Percentiles rank a stretch among this genome's conserved stretches.
Conservation (phyloP, 2,797 vertebrate species). For the Eulemur rubriventer region DNA sequence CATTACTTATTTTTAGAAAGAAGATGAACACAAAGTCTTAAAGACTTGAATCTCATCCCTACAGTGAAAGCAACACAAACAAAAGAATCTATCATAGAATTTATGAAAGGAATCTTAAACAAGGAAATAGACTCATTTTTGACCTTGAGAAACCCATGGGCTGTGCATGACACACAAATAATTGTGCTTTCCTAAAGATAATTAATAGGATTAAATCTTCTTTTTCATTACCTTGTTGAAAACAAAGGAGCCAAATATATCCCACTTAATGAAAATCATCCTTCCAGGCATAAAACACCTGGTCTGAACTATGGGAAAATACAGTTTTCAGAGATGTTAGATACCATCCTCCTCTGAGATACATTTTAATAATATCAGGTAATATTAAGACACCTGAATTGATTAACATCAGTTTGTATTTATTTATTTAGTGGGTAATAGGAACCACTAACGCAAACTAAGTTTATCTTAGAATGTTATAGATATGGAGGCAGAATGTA, state of each 20-base stretch:
- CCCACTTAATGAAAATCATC: background rate
- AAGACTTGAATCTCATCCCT: background rate
- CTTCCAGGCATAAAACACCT: background rate
- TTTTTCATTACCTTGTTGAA: constrained; percentile 12
- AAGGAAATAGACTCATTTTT: constrained; percentile 1
- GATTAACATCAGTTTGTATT: background rate
- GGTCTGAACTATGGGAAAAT: background rate
- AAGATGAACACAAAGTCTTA: background rate
- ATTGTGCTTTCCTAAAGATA: background rate
- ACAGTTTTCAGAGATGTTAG: background rate
- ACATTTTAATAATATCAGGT: background rate
- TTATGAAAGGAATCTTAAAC: background rate
- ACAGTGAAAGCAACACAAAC: background rate
- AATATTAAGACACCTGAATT: background rate
- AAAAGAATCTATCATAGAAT: background rate
- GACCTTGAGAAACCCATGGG: background rate
- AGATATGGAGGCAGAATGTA: background rate
- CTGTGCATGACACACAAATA: background rate
- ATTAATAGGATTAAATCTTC: background rate
- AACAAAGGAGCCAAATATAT: constrained; percentile 31
- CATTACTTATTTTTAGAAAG: background rate
- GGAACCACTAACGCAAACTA: background rate
- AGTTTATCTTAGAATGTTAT: background rate
- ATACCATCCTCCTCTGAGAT: background rate
- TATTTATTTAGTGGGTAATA: background rate